Evolutionary conservation across 2,113 vertebrate genomes (phyloP).

Genomic region (Tupaia tana): DNA sequence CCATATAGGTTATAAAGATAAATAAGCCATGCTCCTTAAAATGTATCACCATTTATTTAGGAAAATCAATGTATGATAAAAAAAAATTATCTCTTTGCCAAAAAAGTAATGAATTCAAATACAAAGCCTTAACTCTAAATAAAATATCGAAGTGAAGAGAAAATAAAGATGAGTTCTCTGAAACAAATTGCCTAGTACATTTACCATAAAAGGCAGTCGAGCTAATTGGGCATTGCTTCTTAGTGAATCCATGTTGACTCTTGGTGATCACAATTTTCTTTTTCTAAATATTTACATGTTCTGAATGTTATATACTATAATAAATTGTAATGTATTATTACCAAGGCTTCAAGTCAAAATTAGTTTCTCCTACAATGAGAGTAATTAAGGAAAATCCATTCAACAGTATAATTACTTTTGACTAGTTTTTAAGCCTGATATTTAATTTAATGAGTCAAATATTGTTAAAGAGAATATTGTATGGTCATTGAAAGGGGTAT

Average conservation of each 20-base stretch:
- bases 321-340: neutral
- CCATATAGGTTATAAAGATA: neutral
- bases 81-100: neutral
- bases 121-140: slow-evolving; percentile 26
- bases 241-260: slow-evolving; percentile 13
- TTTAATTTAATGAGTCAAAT: slow-evolving; percentile 44
- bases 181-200: neutral
- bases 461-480: neutral
- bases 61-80: slow-evolving; percentile 35
- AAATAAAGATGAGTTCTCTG: neutral
- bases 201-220: neutral
- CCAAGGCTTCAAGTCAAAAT: slow-evolving; percentile 4
- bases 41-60: slow-evolving; percentile 11
- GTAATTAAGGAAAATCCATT: slow-evolving; percentile 41
- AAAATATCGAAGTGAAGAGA: slow-evolving; percentile 7
- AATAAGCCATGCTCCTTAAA: neutral
- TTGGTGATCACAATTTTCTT: neutral
- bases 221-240: neutral
- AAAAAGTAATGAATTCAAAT: neutral
- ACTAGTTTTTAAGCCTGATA: slow-evolving; percentile 31
- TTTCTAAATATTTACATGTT: neutral
- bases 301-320: slow-evolving; percentile 32
- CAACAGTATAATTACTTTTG: slow-evolving; percentile 27
- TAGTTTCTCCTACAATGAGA: neutral
- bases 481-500: neutral